Conservation (phyloP, 2,888 invertebrate species). For the Lottia gigantea region DNA sequence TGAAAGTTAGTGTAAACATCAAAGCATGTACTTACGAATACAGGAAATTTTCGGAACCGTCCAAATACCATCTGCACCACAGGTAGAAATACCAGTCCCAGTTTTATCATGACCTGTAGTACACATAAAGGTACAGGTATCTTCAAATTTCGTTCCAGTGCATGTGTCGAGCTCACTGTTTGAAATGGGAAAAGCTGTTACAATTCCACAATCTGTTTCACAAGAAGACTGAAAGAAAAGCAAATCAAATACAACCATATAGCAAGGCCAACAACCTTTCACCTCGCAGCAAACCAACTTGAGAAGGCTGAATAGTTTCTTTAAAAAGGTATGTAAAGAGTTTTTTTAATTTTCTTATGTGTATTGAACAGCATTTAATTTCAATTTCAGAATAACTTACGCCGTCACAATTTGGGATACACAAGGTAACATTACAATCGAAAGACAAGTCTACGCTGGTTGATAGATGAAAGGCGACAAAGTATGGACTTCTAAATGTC, state of each 20-base stretch:
- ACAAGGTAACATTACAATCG: slow-evolving; percentile 18
- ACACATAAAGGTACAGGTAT: neutral
- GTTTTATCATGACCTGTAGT: neutral
- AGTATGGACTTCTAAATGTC: slow-evolving; percentile 14
- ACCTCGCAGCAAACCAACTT: too few relatives aligned
- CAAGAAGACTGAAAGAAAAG: slow-evolving; percentile 1
- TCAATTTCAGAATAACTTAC: neutral
- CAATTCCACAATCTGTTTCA: neutral
- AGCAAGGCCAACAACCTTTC: too few relatives aligned
- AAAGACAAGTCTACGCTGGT: neutral
- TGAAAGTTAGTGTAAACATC: too few relatives aligned
- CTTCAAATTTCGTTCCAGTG: neutral
- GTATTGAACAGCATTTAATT: neutral
- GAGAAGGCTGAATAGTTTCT: neutral
- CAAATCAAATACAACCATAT: too few relatives aligned
- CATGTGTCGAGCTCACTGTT: neutral
- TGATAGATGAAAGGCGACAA: slow-evolving; percentile 10
- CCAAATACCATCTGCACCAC: slow-evolving; percentile 5
- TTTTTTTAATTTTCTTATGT: neutral
- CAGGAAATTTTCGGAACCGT: neutral
- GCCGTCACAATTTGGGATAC: slow-evolving; percentile 9
- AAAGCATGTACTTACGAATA: neutral
- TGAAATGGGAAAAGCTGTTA: neutral
- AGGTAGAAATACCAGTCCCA: neutral
- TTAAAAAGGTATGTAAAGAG: neutral